Conservation (phyloP, 2,797 vertebrate genomes). For the Pseudotriccus pelzelni region DNA sequence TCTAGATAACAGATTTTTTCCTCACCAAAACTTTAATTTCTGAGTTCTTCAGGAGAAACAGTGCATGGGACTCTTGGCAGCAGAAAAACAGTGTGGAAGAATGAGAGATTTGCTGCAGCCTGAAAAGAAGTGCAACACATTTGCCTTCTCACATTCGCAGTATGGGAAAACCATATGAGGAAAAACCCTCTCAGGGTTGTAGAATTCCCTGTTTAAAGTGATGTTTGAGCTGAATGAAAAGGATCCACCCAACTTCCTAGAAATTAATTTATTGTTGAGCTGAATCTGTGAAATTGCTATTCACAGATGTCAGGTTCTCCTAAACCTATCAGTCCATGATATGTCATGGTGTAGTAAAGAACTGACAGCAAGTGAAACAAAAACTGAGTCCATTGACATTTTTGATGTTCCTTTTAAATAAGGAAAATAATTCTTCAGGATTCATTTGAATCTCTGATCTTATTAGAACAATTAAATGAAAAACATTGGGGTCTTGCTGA, state of each 20-base stretch:
- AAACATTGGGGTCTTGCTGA: not conserved
- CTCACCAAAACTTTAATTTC: not conserved
- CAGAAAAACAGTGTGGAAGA: not conserved
- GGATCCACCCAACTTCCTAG: not conserved
- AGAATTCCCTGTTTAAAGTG: rapidly evolving
- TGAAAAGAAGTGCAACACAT: not conserved
- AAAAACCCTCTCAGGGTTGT: not conserved
- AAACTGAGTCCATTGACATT: not conserved
- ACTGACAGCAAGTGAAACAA: not conserved
- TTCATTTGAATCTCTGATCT: not conserved
- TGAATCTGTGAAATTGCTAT: not conserved
- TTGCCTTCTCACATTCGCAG: not conserved
- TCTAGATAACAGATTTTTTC: not conserved
- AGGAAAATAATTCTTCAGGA: not conserved
- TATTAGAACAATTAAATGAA: not conserved
- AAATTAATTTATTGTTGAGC: not conserved
- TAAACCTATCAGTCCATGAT: not conserved
- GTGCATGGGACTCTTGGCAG: not conserved
- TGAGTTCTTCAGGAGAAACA: not conserved
- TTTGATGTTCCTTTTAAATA: not conserved
- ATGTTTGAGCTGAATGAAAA: not conserved
- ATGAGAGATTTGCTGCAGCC: not conserved
- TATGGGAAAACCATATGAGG: not conserved
- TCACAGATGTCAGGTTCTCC: not conserved
- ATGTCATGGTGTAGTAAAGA: not conserved